phyloP scores from a whole-genome alignment of 2,888 invertebrate genomes.

The Onthophagus sagittarius region DNA sequence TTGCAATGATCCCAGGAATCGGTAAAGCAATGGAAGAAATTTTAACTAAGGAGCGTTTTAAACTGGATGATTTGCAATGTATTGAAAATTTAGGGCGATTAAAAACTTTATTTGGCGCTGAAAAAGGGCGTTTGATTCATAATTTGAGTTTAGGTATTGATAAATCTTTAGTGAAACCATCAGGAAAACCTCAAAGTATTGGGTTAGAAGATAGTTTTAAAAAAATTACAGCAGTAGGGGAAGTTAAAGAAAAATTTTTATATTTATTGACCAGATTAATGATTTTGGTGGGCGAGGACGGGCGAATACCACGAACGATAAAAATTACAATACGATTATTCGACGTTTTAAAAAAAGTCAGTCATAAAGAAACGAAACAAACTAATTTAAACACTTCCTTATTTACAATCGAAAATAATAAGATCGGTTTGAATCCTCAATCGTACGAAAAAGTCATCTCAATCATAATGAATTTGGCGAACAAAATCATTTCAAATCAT shows the following conservation, averaged over 20 bases:
- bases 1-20: constrained; percentile 70
- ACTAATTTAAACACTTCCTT: constrained; percentile 67
- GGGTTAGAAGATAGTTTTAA: constrained; percentile 77
- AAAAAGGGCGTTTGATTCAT: constrained; percentile 66
- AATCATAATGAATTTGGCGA: constrained; percentile 71
- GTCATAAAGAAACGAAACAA: constrained; percentile 72
- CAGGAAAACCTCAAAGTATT: constrained; percentile 74
- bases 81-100: constrained; percentile 36
- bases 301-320: constrained; percentile 71
- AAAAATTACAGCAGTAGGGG: constrained; percentile 66
- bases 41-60: constrained; percentile 62
- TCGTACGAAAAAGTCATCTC: constrained; percentile 64
- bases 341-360: constrained; percentile 62
- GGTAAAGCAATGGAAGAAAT: constrained; percentile 67
- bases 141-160: constrained; percentile 74
- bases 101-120: constrained; percentile 57
- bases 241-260: constrained; percentile 69
- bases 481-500: constrained; percentile 60
- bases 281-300: constrained; percentile 71
- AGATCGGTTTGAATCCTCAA: constrained; percentile 49
- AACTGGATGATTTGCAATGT: constrained; percentile 65
- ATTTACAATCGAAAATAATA: constrained; percentile 46
- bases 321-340: constrained; percentile 72
- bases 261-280: constrained; percentile 66
- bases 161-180: constrained; percentile 64